phyloP scores from a whole-genome alignment of 2,113 vertebrate species.

The Actinemys pallida region DNA sequence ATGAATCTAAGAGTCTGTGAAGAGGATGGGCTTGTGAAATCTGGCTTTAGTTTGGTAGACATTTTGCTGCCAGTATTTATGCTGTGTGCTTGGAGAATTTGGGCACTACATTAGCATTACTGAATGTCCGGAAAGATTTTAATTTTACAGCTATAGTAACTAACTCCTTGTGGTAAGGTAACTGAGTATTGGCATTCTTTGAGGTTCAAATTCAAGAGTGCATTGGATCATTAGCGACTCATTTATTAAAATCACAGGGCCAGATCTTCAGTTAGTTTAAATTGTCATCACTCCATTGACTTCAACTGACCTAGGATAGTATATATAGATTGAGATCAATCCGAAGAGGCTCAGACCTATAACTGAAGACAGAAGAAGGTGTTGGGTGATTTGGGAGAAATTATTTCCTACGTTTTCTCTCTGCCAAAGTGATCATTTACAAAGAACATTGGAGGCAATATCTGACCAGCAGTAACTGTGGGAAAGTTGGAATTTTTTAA shows the following conservation, averaged over 20 bases:
- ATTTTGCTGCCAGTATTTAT: slow-evolving; percentile 73
- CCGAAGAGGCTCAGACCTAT: neutral
- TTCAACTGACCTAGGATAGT: fast-evolving
- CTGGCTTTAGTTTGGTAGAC: slow-evolving; percentile 56
- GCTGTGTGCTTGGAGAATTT: slow-evolving; percentile 46
- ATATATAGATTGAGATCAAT: neutral
- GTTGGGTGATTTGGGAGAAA: neutral
- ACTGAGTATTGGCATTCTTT: neutral
- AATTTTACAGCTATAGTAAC: slow-evolving; percentile 59
- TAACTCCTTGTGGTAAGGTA: slow-evolving; percentile 60
- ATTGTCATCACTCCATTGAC: neutral
- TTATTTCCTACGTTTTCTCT: fast-evolving
- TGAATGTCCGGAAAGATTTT: slow-evolving; percentile 22
- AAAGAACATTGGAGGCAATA: neutral
- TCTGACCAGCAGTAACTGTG: neutral
- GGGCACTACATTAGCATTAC: slow-evolving; percentile 58
- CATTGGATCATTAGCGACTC: neutral
- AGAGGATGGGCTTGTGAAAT: slow-evolving; percentile 63
- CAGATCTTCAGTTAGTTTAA: neutral
- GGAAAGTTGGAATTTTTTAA: neutral
- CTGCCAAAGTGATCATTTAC: neutral
- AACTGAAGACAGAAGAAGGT: fast-evolving
- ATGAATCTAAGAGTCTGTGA: slow-evolving; percentile 42
- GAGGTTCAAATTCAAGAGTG: neutral
- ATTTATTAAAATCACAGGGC: neutral